Evolutionary conservation across 2,888 invertebrate genomes (phyloP), one percentile per base, ranked within the genome.

Genomic region (Lasioglossum marginatum): DNA sequence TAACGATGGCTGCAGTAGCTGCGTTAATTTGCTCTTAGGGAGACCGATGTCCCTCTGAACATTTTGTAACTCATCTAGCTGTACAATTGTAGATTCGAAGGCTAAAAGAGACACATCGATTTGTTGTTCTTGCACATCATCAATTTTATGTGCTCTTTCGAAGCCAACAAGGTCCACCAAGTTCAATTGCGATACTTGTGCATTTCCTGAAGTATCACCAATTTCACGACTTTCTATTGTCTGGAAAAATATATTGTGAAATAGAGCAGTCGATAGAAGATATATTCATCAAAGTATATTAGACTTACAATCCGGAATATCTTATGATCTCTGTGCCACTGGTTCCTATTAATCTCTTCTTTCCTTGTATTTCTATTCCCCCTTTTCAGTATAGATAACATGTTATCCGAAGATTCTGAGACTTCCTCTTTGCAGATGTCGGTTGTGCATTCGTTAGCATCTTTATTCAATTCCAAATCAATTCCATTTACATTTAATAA

Each of bases 151-250:
- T 0, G 97, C 97, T 77, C 98, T 96, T 95, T 99, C 98, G 0
- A 98, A 98, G 0, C 98, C 99, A 2, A 98, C 98, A 87, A 99
- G 95, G 95, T 99, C 98, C 0, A 99, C 98, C 23, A 99, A 96
- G 95, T 98, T 98, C 91, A 98, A 95, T 82, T 97, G 97, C 0
- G 98, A 97, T 34, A 98, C 97, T 93, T 97, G 97, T 45, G 97
- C 96, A 27, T 96, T 96, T 96, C 89, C 95, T 94, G 0, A 96
- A 78, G 96, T 95, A 48, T 96, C 96, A 27, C 87, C 92, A 34
- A 93, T 91, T 90, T 97, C 96, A 31, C 97, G 96, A 71, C 97
- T 97, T 94, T 98, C 98, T 91, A 98, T 97, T n/a, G 88, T 94
- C 92, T 92, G 73, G 8, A 91, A 85, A 85, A 10, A 57, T 45